Base-by-base conservation (phyloP, 2,113 vertebrate genomes). In the Odocoileus hemionus region DNA sequence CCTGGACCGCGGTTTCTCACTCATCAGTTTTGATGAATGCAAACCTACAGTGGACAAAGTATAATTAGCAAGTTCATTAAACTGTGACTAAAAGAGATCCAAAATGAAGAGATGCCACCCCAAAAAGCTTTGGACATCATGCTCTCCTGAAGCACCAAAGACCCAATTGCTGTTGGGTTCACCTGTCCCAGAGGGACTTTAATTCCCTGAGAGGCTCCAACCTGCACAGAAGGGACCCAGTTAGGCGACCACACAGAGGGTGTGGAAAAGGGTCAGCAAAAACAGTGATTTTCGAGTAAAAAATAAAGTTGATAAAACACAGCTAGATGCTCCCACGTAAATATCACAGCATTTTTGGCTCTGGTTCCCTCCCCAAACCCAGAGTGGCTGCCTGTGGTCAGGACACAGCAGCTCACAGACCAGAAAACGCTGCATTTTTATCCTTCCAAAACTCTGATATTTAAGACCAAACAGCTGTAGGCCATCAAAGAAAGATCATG, bases 221-320 rank as follows among this genome's bases (percentile, higher is more conserved):
- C 47, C 47, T 12, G 4, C 28, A 26, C 39, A 54, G 93, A 8
- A 45, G 74, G 4, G 7, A 2, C 23, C 17, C 30, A 23, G 3
- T 12, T 0, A 9, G 2, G 5, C 1, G 0, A 23, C 30, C 10
- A 5, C 0, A 5, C 58, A 33, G 15, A 43, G 13, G n/a, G 6
- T 26, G 15, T 0, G 23, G 33, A 7, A 2, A 1, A 60, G 17
- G 33, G 6, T 80, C 30, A 8, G 7, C 54, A 21, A 30, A 17
- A 19, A n/a, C 28, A 2, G 57, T 11, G 58, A 16, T 4, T 12
- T 5, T 61, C 28, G 16, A 2, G 19, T 11, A 23, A 64, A 79
- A 84, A 55, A 9, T 61, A 55, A 11, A 28, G 83, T 19, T 30
- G 15, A 85, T 43, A 58, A 43, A 85, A 39, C 83, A 58, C 83